Conservation (phyloP, 1,140 invertebrate genomes). For the Penaeus chinensis region DNA sequence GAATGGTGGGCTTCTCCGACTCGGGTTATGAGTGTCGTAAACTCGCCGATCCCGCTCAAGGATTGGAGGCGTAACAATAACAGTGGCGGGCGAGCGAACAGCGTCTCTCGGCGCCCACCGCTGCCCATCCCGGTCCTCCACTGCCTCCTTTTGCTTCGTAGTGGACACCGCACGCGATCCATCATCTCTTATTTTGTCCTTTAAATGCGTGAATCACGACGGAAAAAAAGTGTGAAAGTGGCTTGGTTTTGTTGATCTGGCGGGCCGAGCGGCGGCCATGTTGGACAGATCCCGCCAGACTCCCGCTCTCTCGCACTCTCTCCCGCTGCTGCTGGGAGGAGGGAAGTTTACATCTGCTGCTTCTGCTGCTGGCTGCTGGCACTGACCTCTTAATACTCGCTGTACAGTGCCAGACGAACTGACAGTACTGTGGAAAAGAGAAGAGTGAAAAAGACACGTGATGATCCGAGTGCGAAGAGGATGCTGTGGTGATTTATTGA, state of each 20-base stretch:
- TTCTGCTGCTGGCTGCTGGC: constrained; percentile 28
- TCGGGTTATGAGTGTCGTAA: constrained; percentile 65
- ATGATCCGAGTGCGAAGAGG: constrained; percentile 38
- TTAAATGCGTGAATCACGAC: constrained; percentile 53
- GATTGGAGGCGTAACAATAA: constrained; percentile 65
- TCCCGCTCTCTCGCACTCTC: constrained; percentile 41
- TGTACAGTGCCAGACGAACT: constrained; percentile 43
- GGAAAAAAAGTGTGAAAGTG: constrained; percentile 49
- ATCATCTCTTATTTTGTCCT: constrained; percentile 60
- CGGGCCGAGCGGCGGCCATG: constrained; percentile 39
- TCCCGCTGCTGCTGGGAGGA: constrained; percentile 7
- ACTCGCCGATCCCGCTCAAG: constrained; percentile 64
- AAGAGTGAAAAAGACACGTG: constrained; percentile 33
- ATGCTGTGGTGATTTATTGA: constrained; percentile 57
- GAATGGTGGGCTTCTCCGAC: constrained; percentile 64
- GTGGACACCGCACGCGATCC: constrained; percentile 57
- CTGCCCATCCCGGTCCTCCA: constrained; percentile 42
- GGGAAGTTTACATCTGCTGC: background rate
- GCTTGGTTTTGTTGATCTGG: constrained; percentile 37
- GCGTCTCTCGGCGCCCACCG: constrained; percentile 50
- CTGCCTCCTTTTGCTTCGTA: constrained; percentile 56
- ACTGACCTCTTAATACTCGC: constrained; percentile 14
- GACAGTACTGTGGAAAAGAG: constrained; percentile 12
- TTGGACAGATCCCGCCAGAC: constrained; percentile 36
- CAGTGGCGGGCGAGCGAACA: constrained; percentile 53